A percentile compares a stretch with the other conserved stretches of the same genome.
These are phyloP conservation scores for Cinclus cinclus DNA, from an alignment of 2,113 vertebrate genomes.

Conservation along the genomic window DNA sequence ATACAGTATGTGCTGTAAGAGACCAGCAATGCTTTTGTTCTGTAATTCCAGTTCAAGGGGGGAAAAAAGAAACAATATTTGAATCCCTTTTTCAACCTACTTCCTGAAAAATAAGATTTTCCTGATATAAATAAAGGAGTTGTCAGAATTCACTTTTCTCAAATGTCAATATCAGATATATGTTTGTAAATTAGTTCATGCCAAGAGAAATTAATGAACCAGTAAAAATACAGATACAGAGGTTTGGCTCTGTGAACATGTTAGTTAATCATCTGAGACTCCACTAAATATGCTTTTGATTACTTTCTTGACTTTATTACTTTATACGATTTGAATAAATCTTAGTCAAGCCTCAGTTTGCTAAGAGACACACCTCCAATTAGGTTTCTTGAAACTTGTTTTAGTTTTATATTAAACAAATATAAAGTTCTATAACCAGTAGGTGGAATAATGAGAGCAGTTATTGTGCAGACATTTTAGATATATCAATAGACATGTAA, in stretches of 20 bases:
- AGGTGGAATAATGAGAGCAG: background rate
- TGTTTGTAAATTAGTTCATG: conserved; percentile 20
- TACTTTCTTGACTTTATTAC: background rate
- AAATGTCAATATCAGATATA: conserved; percentile 32
- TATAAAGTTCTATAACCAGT: background rate
- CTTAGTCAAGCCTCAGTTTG: background rate
- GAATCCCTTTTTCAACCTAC: background rate
- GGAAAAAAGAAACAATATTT: background rate
- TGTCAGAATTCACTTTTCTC: conserved; percentile 3
- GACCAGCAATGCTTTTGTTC: background rate
- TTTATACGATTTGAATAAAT: background rate
- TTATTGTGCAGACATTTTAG: background rate
- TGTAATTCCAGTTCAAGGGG: background rate
- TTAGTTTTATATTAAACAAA: background rate
- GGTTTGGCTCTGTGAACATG: background rate
- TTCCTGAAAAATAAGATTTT: background rate
- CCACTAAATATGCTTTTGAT: background rate
- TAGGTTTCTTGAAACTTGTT: background rate
- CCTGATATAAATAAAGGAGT: background rate
- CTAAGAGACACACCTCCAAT: background rate
- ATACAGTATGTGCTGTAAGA: background rate
- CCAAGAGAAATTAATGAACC: conserved; percentile 28
- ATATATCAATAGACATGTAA: background rate
- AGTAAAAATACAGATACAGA: background rate
- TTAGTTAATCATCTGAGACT: conserved; percentile 16